Conservation (phyloP, 2,113 vertebrate species). For the Montifringilla adamsi region DNA sequence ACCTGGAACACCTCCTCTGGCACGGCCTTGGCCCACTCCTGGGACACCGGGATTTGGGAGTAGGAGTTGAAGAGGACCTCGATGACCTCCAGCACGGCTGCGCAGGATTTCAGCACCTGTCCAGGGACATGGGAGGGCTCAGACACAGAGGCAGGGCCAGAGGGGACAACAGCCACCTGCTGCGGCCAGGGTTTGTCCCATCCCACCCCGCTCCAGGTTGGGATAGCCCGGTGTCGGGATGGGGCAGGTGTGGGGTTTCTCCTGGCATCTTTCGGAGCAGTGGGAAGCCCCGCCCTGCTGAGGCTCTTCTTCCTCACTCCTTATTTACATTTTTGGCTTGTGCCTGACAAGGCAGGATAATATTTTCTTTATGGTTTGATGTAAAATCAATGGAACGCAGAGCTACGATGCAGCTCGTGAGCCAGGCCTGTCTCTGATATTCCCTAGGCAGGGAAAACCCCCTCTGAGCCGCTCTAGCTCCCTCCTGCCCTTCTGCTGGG, state of each 20-base stretch:
- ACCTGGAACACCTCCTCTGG: constrained; percentile 71
- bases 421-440: neutral
- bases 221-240: rapidly evolving
- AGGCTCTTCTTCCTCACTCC: neutral
- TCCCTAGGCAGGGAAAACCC: neutral
- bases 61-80: constrained; percentile 78
- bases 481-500: neutral
- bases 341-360: neutral
- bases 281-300: neutral
- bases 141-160: neutral
- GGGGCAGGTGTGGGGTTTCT: rapidly evolving
- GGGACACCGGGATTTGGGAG: constrained; percentile 47
- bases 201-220: rapidly evolving
- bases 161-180: neutral
- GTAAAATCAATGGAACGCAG: neutral
- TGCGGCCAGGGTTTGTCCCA: neutral
- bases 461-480: rapidly evolving
- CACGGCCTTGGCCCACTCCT: constrained; percentile 61
- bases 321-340: neutral
- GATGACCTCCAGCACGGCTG: constrained; percentile 11
- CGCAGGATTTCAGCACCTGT: constrained; percentile 74
- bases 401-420: neutral
- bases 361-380: neutral
- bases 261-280: rapidly evolving
- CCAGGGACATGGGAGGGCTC: rapidly evolving